Evolutionary conservation across 2,113 vertebrate genomes (phyloP).

Genomic region (Rhinolophus ferrumequinum): DNA sequence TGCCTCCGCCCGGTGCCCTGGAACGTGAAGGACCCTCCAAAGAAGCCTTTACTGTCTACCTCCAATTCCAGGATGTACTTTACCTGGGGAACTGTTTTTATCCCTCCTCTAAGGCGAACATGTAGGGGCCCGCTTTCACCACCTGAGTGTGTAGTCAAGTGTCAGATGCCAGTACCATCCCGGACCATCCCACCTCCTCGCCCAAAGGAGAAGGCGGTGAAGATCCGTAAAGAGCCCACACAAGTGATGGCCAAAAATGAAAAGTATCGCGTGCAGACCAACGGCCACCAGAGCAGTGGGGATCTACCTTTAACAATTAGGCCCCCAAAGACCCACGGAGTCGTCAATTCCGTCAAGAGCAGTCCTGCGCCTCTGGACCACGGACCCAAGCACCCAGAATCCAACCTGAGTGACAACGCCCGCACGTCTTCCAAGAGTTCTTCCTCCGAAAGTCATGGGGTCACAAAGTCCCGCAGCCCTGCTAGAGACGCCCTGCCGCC

Average conservation of each 20-base stretch:
- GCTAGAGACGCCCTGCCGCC: not conserved
- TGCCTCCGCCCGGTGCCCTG: not conserved
- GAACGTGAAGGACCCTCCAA: rapidly evolving
- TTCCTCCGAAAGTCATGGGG: no score
- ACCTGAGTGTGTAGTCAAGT: not conserved
- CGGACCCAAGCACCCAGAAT: not conserved
- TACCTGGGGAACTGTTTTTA: rapidly evolving
- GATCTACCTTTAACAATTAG: rapidly evolving
- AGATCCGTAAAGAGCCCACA: not conserved
- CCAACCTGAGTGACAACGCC: rapidly evolving
- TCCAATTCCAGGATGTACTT: rapidly evolving
- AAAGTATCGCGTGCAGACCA: not conserved
- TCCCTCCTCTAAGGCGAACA: rapidly evolving
- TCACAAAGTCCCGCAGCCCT: no score
- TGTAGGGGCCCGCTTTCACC: rapidly evolving
- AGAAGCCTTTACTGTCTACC: not conserved
- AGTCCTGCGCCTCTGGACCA: not conserved
- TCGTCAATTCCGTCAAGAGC: rapidly evolving
- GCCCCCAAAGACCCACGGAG: rapidly evolving
- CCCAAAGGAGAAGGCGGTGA: not conserved
- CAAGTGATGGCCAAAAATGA: not conserved
- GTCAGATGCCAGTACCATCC: rapidly evolving
- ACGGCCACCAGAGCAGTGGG: rapidly evolving
- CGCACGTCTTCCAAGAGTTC: no score
- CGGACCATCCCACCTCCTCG: not conserved